A percentile compares a stretch with the other conserved stretches of the same genome.
Evolutionary conservation across 2,797 vertebrate genomes (phyloP).

Genomic region (Melanitta fusca): DNA sequence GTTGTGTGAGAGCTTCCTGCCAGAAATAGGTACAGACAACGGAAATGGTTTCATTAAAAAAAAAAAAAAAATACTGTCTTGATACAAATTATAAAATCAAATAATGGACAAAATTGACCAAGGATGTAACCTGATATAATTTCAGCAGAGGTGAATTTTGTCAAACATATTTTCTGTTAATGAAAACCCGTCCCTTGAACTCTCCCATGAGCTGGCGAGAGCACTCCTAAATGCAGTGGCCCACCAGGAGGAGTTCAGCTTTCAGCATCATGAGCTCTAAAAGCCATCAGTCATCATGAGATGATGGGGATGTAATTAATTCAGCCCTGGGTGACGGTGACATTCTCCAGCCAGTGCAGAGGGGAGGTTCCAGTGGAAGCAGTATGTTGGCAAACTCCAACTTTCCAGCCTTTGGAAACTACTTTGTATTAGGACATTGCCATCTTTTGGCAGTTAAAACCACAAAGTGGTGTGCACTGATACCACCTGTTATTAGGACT

Average conservation of each 20-base stretch:
- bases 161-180: background rate
- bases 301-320: accelerated
- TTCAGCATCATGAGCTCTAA: background rate
- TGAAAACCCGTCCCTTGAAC: background rate
- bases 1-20: background rate
- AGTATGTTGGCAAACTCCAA: background rate
- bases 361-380: background rate
- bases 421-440: background rate
- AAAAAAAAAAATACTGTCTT: background rate
- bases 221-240: background rate
- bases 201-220: background rate
- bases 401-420: background rate
- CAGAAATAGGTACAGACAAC: background rate
- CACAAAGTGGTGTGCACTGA: background rate
- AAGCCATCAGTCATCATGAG: background rate
- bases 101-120: constrained; percentile 9
- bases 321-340: background rate
- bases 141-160: constrained; percentile 3
- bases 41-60: constrained; percentile 10
- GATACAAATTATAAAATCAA: constrained; percentile 45
- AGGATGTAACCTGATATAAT: background rate
- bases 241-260: background rate
- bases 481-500: background rate
- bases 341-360: background rate
- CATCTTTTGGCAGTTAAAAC: background rate